A percentile compares a stretch with the other conserved stretches of the same genome.
Conservation (phyloP, 2,797 vertebrate species). For the Anguilla marmorata region DNA sequence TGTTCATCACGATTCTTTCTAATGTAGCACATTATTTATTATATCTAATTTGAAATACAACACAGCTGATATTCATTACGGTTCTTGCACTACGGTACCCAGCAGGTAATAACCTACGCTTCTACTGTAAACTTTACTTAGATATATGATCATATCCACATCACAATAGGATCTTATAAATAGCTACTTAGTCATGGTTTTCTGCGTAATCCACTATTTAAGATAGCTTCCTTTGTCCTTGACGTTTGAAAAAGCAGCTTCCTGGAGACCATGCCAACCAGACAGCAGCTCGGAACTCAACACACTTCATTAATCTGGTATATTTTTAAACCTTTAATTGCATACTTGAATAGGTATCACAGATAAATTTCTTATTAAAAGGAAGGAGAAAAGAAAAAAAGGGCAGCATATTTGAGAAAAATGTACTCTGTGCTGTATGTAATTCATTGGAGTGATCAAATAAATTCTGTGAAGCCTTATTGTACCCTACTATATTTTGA, state of each 20-base stretch:
- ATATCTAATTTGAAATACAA: too few relatives aligned
- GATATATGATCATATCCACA: too few relatives aligned
- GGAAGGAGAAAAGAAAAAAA: background rate
- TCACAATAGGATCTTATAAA: too few relatives aligned
- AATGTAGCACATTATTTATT: too few relatives aligned
- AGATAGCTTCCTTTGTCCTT: background rate
- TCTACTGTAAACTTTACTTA: too few relatives aligned
- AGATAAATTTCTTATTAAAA: background rate
- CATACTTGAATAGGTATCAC: background rate
- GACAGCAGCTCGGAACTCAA: slow-evolving; percentile 8
- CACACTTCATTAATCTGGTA: background rate
- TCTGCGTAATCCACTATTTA: too few relatives aligned
- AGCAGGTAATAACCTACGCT: too few relatives aligned
- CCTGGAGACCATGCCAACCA: background rate
- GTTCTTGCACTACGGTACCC: background rate
- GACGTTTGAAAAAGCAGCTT: slow-evolving; percentile 7
- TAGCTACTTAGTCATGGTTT: too few relatives aligned
- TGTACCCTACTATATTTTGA: too few relatives aligned
- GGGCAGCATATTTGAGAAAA: background rate
- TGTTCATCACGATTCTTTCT: background rate
- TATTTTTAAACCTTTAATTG: slow-evolving; percentile 18
- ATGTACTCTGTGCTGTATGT: background rate
- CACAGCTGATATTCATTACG: too few relatives aligned
- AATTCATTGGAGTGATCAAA: background rate
- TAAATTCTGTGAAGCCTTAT: background rate